Percentiles rank a stretch among this genome's conserved stretches.
Evolutionary conservation across 2,797 vertebrate species (phyloP).

Genomic region (Leptoclinus maculatus): DNA sequence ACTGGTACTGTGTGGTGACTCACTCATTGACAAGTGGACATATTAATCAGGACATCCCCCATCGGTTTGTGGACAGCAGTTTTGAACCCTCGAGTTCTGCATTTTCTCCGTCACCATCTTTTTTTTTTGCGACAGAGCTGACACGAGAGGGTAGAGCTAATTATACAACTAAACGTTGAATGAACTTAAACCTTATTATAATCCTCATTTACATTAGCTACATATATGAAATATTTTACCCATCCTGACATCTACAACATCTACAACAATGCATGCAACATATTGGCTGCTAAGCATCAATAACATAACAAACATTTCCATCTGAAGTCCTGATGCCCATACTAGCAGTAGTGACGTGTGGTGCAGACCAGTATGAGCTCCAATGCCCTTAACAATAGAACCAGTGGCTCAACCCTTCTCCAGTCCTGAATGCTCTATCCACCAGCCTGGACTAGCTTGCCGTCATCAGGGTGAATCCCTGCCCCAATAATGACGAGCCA

Average conservation of each 20-base stretch:
- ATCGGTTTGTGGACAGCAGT: background rate
- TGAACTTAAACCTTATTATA: too few species aligned
- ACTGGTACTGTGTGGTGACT: too few species aligned
- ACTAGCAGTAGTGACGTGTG: too few species aligned
- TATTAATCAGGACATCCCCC: background rate
- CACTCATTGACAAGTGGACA: background rate
- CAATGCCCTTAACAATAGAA: background rate
- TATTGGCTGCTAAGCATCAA: background rate
- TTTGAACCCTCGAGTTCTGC: background rate
- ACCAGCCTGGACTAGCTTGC: background rate
- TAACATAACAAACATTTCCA: too few species aligned
- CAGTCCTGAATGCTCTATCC: background rate
- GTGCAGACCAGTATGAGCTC: background rate
- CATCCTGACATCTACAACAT: too few species aligned
- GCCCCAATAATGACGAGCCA: background rate
- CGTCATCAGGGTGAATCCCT: conserved; percentile 1
- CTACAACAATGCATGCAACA: background rate
- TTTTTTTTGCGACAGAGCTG: too few species aligned
- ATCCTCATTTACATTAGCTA: too few species aligned
- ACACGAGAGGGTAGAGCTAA: too few species aligned
- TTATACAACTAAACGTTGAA: too few species aligned
- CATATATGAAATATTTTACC: too few species aligned
- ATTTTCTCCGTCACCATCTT: too few species aligned
- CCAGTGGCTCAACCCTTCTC: background rate
- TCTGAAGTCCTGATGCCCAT: background rate